Conservation (phyloP, 1,140 invertebrate genomes). For the Oncopodura yosiiana region DNA sequence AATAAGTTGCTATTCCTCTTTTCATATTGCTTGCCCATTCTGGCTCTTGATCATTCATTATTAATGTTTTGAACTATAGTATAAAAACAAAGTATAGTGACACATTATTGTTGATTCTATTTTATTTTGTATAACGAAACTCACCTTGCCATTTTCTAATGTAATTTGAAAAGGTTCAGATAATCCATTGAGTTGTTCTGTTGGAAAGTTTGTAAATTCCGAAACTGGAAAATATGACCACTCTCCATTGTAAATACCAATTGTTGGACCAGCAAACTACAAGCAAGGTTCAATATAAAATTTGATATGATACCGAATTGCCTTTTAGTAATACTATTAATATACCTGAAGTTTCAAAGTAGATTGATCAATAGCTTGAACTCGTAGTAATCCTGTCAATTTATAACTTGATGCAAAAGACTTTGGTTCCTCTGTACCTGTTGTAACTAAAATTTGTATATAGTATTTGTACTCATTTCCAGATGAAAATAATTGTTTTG, state of each 20-base stretch:
- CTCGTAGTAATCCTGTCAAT: conserved; percentile 22
- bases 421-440: conserved; percentile 26
- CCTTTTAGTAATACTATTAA: not conserved
- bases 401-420: conserved; percentile 28
- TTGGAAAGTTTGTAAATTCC: conserved; percentile 1
- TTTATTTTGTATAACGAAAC: not conserved
- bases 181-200: conserved; percentile 18
- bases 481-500: conserved; percentile 5
- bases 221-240: conserved; percentile 34
- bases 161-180: conserved; percentile 26
- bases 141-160: conserved; percentile 29
- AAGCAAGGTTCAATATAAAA: conserved; percentile 1
- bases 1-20: conserved; percentile 28
- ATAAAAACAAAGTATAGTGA: not conserved
- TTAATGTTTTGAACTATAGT: conserved; percentile 29
- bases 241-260: conserved; percentile 33
- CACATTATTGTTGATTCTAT: not conserved
- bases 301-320: not conserved
- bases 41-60: conserved; percentile 34
- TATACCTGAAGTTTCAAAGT: conserved; percentile 24
- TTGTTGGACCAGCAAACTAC: conserved; percentile 25
- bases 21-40: conserved; percentile 34
- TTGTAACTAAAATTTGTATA: conserved; percentile 27
- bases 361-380: conserved; percentile 14
- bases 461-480: conserved; percentile 30